phyloP scores from a whole-genome alignment of 53 echinoderm and acorn worm genomes.

The Paracentrotus lividus region DNA sequence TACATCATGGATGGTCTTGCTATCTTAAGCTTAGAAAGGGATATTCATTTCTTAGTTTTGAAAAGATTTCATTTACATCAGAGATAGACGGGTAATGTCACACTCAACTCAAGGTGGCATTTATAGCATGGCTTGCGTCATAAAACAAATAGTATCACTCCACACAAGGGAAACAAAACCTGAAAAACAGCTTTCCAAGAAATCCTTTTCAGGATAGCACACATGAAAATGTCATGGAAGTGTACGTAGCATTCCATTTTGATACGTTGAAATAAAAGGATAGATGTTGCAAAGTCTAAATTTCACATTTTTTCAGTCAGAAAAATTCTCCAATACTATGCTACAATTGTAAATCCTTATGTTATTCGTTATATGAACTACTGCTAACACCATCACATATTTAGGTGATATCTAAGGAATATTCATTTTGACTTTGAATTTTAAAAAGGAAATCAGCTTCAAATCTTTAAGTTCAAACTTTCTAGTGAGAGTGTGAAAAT shows the following conservation, averaged over 20 bases:
- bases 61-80: conserved; percentile 10
- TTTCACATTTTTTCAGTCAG: too few relatives aligned
- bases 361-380: neutral
- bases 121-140: neutral
- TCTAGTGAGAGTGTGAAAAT: conserved; percentile 9
- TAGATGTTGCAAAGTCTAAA: neutral
- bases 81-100: conserved; percentile 8
- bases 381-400: neutral
- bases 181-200: neutral
- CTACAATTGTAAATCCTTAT: neutral
- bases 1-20: conserved; percentile 6
- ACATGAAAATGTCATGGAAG: too few relatives aligned
- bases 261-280: neutral
- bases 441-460: neutral
- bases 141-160: neutral
- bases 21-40: conserved; percentile 15
- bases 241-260: neutral
- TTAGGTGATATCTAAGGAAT: neutral
- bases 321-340: too few relatives aligned
- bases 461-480: conserved; percentile 19
- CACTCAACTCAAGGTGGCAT: neutral
- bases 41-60: neutral
- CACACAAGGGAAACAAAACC: neutral
- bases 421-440: neutral
- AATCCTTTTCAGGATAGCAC: neutral